Conservation (phyloP, 2,888 invertebrate species). For the Metellina segmentata region DNA sequence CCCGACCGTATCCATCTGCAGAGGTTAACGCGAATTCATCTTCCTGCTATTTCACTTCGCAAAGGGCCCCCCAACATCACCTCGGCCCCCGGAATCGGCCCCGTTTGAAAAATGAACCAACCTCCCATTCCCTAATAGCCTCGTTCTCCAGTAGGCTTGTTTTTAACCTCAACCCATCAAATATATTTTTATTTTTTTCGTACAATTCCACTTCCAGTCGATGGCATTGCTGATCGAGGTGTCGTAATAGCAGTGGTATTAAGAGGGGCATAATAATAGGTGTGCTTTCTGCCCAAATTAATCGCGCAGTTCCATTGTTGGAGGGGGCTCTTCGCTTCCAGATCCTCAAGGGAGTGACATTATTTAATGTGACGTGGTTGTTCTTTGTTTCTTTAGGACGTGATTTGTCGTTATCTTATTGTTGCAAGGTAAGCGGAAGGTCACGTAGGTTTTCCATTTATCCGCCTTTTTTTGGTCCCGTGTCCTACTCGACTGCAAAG, state of each 20-base stretch:
- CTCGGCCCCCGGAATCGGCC: not conserved
- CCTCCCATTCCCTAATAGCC: slow-evolving; percentile 29
- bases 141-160: not conserved
- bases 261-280: slow-evolving; percentile 34
- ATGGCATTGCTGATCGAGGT: slow-evolving; percentile 23
- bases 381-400: slow-evolving; percentile 23
- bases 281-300: slow-evolving; percentile 38
- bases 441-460: slow-evolving; percentile 61
- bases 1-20: not conserved
- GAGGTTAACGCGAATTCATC: slow-evolving; percentile 5
- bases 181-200: not conserved
- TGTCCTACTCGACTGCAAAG: not conserved
- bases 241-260: slow-evolving; percentile 47
- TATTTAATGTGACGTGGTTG: slow-evolving; percentile 39
- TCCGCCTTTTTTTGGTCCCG: slow-evolving; percentile 2
- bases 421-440: slow-evolving; percentile 42
- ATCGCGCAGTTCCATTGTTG: slow-evolving; percentile 52
- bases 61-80: not conserved
- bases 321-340: slow-evolving; percentile 2
- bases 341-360: slow-evolving; percentile 31
- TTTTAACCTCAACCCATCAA: slow-evolving; percentile 5
- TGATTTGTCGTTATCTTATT: slow-evolving; percentile 51
- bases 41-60: slow-evolving; percentile 30
- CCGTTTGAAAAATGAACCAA: slow-evolving; percentile 35
- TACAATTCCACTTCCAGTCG: not conserved